These are phyloP conservation scores for Tachina fera DNA, from an alignment of 2,888 invertebrate species.

Conservation along the genomic window DNA sequence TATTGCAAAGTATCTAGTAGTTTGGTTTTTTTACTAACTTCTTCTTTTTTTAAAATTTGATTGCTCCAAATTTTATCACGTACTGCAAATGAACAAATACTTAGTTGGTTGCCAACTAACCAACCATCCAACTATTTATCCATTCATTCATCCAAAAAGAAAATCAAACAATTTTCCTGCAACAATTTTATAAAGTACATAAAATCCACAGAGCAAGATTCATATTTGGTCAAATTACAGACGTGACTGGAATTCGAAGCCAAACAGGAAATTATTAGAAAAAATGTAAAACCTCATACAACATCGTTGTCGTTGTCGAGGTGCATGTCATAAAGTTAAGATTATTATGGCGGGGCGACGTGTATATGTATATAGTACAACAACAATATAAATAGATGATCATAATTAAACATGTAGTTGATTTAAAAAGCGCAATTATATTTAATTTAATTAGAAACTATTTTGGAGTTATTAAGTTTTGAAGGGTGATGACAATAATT, in stretches of 20 bases:
- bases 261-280: slow-evolving; percentile 5
- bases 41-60: slow-evolving; percentile 13
- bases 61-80: slow-evolving; percentile 58
- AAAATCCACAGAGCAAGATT: slow-evolving; percentile 41
- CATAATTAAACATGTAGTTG: slow-evolving; percentile 11
- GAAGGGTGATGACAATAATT: slow-evolving; percentile 10
- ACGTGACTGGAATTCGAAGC: slow-evolving; percentile 46
- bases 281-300: slow-evolving; percentile 1
- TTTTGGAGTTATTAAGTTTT: slow-evolving; percentile 2
- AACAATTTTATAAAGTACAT: slow-evolving; percentile 30
- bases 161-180: slow-evolving; percentile 47
- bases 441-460: not conserved
- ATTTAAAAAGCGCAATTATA: slow-evolving; percentile 9
- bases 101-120: slow-evolving; percentile 62
- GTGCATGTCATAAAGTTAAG: slow-evolving; percentile 42
- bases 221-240: slow-evolving; percentile 58
- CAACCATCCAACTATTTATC: slow-evolving; percentile 39
- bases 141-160: slow-evolving; percentile 43
- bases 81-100: slow-evolving; percentile 60
- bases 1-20: not conserved
- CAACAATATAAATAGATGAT: not conserved
- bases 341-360: slow-evolving; percentile 22
- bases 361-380: not conserved
- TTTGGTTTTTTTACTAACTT: not conserved
- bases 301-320: slow-evolving; percentile 36